Evolutionary conservation across 2,888 invertebrate species (phyloP), one percentile per base, ranked within the genome.

Genomic region (Limenitis camilla): DNA sequence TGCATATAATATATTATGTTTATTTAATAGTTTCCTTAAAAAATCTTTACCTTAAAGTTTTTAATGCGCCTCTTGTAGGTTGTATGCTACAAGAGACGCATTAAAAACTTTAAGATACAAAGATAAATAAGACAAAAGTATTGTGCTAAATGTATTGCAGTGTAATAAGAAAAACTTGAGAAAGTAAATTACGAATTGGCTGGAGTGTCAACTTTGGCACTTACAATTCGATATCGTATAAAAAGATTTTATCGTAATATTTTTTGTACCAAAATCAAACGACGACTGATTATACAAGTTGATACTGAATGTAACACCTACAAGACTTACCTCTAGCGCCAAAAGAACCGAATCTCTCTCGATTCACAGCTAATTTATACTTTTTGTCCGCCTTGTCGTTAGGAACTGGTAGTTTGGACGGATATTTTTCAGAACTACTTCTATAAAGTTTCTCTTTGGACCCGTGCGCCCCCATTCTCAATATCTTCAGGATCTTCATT

Each of bases 361-460:
- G 86, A 67, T 90, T 90, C 61, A 91, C 90, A 62, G 91, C 90
- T 63, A 88, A 78, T 66, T 88, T 88, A 69, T 88, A 88, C 62
- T 90, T 89, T 75, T 90, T 89, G 7, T 60, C 60, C 29, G 51
- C 49, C 35, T 59, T 60, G 58, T 88, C 88, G 63, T 81, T 89
- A 44, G 89, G 88, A 60, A 87, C 85, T 42, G 88, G 88, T 56
- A 90, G 74, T 71, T 90, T 89, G 60, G 89, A 82, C 68, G 86
- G 87, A 76, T 83, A 85, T 61, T 87, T 88, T 76, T 91, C 92
- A 39, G 92, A 92, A 66, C 89, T 88, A 62, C 91, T 90, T 69
- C 92, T 88, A 68, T 90, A 89, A 60, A 93, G 86, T 81, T 92
- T 92, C 80, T 92, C 92, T 87, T 93, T 93, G 55, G 93, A 93